phyloP scores from a whole-genome alignment of 1,140 invertebrate genomes.

The Stenopsyche tienmushanensis region DNA sequence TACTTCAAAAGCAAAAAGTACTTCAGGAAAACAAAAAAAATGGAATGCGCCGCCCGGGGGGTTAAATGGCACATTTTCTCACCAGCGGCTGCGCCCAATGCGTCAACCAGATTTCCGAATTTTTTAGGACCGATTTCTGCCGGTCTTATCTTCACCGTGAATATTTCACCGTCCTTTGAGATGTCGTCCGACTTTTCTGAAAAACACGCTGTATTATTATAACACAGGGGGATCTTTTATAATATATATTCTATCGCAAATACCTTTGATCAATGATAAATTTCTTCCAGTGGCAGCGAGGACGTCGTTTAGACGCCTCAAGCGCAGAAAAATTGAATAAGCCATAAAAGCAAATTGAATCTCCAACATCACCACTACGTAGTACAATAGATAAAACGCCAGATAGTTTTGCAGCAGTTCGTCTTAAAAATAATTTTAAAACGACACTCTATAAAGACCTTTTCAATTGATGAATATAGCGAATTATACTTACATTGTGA shows the following conservation, averaged over 20 bases:
- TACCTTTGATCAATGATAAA: slow-evolving; percentile 39
- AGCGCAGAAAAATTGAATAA: slow-evolving; percentile 48
- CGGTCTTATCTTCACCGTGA: slow-evolving; percentile 23
- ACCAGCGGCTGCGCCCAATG: slow-evolving; percentile 31
- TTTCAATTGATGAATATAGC: neutral
- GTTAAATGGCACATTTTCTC: no score
- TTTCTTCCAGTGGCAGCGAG: slow-evolving; percentile 48
- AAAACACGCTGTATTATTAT: no score
- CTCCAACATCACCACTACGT: slow-evolving; percentile 52
- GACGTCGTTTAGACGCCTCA: slow-evolving; percentile 50
- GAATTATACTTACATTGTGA: slow-evolving; percentile 47
- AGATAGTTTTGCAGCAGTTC: slow-evolving; percentile 51
- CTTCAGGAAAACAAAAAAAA: no score
- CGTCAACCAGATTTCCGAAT: slow-evolving; percentile 30
- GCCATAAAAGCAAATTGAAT: slow-evolving; percentile 55
- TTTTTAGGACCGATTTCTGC: slow-evolving; percentile 9
- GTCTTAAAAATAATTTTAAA: slow-evolving; percentile 45
- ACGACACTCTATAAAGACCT: no score
- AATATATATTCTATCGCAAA: no score
- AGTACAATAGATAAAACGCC: slow-evolving; percentile 52
- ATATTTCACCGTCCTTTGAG: slow-evolving; percentile 16
- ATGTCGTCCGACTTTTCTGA: slow-evolving; percentile 12
- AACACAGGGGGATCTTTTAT: no score
- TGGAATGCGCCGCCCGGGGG: no score
- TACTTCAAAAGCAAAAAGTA: no score